Evolutionary conservation across 2,888 invertebrate species (phyloP).

Genomic region (Plebejus melissa): DNA sequence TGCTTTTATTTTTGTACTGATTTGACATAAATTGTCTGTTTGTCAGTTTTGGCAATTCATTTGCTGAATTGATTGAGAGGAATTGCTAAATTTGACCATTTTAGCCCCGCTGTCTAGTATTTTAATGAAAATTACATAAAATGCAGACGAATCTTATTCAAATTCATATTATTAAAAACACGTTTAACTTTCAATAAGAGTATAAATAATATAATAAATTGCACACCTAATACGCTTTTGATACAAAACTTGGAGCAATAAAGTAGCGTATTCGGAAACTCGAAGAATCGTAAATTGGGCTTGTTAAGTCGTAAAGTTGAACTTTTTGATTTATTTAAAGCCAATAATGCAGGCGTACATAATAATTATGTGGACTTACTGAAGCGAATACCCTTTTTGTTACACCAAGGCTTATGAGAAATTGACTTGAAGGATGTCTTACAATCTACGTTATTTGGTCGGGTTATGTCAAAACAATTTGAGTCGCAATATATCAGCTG

Average conservation of each 20-base stretch:
- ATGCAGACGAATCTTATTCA: not conserved
- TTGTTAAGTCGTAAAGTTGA: not conserved
- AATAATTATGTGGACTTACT: not conserved
- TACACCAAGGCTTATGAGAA: not conserved
- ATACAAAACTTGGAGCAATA: not conserved
- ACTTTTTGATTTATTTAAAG: slow-evolving; percentile 21
- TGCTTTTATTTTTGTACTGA: too few relatives aligned
- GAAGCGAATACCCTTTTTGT: not conserved
- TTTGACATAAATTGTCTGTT: too few relatives aligned
- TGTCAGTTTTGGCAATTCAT: too few relatives aligned
- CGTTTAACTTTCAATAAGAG: not conserved
- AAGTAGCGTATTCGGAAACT: not conserved
- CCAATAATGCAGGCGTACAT: not conserved
- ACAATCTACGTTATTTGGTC: too few relatives aligned
- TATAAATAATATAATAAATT: not conserved
- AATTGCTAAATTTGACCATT: too few relatives aligned
- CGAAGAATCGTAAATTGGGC: not conserved
- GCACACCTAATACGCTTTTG: not conserved
- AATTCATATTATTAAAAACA: not conserved
- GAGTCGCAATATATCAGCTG: too few relatives aligned
- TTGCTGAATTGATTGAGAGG: too few relatives aligned
- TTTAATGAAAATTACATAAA: too few relatives aligned
- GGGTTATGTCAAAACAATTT: too few relatives aligned
- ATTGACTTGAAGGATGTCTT: not conserved
- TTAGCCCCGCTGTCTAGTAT: too few relatives aligned